Conservation (phyloP, 2,797 vertebrate genomes). For the Poecilia velifera region DNA sequence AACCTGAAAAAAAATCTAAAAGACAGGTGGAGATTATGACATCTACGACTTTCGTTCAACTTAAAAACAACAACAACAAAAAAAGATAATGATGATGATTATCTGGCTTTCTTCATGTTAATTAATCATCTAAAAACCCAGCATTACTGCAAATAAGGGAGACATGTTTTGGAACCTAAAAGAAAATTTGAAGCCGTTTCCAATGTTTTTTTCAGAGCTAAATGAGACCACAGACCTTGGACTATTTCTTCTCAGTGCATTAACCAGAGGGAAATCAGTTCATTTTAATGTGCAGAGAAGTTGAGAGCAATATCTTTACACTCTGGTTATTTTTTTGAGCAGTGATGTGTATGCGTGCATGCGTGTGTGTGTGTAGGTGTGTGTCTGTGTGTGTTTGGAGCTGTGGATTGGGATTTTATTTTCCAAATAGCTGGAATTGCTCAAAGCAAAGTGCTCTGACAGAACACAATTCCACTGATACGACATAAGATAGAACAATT, state of each 20-base stretch:
- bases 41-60: background rate
- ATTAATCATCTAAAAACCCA: background rate
- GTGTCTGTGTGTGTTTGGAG: background rate
- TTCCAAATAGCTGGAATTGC: conserved; percentile 26
- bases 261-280: conserved; percentile 9
- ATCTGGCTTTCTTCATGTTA: background rate
- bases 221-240: background rate
- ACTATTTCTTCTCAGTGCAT: background rate
- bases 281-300: conserved; percentile 27
- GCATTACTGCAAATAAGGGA: background rate
- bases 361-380: background rate
- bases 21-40: background rate
- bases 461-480: conserved; percentile 43
- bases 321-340: background rate
- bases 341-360: background rate
- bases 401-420: conserved; percentile 31
- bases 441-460: conserved; percentile 27
- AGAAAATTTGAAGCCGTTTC: background rate
- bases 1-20: background rate
- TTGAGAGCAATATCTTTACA: conserved; percentile 30
- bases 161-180: background rate
- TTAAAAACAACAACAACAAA: background rate
- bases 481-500: conserved; percentile 44
- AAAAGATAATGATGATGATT: background rate
- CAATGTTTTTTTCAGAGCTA: background rate